Conservation (phyloP, 2,113 vertebrate genomes). For the Carettochelys insculpta region DNA sequence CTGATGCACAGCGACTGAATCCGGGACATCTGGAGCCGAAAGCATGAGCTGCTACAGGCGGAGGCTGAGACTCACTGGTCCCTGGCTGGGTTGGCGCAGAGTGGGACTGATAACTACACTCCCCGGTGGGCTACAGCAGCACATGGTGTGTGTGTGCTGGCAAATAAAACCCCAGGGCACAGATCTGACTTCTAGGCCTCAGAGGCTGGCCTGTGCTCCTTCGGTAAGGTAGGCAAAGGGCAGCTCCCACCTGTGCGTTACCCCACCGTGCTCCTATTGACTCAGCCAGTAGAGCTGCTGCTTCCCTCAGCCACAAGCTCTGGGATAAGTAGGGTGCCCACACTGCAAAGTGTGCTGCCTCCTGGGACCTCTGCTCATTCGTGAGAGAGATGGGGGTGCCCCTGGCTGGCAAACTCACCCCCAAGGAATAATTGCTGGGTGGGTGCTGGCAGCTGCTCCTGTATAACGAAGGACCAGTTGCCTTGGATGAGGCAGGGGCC, state of each 20-base stretch:
- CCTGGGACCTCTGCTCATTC: background rate
- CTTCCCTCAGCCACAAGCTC: background rate
- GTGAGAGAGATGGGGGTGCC: background rate
- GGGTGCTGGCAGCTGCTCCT: background rate
- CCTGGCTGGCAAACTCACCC: background rate
- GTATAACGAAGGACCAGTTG: background rate
- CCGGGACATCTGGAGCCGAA: background rate
- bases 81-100: background rate
- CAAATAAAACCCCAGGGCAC: background rate
- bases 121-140: background rate
- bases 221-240: background rate
- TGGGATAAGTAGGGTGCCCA: too few relatives aligned
- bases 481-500: background rate
- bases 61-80: background rate
- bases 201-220: background rate
- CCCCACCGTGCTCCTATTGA: background rate
- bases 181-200: background rate
- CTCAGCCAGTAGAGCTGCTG: background rate
- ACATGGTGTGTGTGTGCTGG: background rate
- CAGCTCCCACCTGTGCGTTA: fast-evolving
- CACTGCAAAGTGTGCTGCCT: background rate
- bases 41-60: background rate
- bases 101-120: background rate
- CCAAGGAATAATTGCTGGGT: background rate
- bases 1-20: background rate